Evolutionary conservation across 2,888 invertebrate species (phyloP), one percentile per base, ranked within the genome.

Genomic region (Papilio gigon): DNA sequence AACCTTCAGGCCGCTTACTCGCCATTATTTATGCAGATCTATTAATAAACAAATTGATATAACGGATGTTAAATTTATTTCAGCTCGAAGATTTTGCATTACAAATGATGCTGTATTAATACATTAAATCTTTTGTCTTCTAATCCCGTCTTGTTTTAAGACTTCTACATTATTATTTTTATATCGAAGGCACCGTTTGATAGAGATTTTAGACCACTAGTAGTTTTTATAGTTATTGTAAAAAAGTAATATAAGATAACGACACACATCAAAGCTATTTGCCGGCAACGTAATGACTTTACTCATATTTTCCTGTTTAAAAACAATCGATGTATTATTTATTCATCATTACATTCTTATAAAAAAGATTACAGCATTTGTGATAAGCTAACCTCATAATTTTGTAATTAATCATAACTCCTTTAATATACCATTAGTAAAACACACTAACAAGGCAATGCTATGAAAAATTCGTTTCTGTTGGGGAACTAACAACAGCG

Each of bases 11-110:
- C 84, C 87, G 85, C 88, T 87, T 83, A 85, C 89, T 88, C 86
- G 89, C 90, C 87, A 90, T 90, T 89, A 91, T 89, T 91, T 91
- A 90, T 87, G 83, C 85, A 85, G 84, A 90, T 89, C 90, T 90
- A 91, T 90, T 90, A 90, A 89, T 89, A 89, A 85, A 88, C 87
- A 87, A 90, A 88, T 90, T 89, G 87, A 88, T 90, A 87, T 86
- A 87, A 87, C 87, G 86, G 84, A 85, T 81, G 80, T 80, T 82
- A 81, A 72, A 74, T 75, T 74, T 70, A 74, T 74, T 71, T 70
- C 65, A 68, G 35, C 37, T 65, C 27, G 40, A 50, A 59, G 60
- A 65, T 67, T 70, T 70, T 67, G 65, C 71, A 65, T 70, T 65
- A 65, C 61, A 65, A 69, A 64, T 35, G 65, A 66, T 11, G 44